Conservation (phyloP, 1,140 invertebrate species). For the Delia radicum region DNA sequence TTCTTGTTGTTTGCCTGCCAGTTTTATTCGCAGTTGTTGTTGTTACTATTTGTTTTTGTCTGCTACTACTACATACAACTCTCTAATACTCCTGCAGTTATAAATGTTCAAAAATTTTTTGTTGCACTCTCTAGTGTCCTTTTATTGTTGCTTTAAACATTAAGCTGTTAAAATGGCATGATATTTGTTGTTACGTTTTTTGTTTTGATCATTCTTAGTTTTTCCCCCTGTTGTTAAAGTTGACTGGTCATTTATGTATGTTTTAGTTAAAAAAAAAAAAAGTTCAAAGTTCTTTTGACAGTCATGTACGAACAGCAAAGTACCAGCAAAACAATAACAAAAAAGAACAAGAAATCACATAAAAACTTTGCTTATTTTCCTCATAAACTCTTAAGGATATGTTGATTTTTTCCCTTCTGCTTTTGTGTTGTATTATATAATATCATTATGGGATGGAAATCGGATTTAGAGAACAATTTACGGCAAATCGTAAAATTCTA, state of each 20-base stretch:
- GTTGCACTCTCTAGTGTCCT: slow-evolving; percentile 7
- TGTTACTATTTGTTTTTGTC: background rate
- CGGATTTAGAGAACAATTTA: too few relatives aligned
- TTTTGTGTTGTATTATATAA: background rate
- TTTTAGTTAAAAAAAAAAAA: background rate
- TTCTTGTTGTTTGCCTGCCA: background rate
- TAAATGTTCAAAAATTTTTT: background rate
- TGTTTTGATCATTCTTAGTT: background rate
- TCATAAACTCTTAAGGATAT: slow-evolving; percentile 22
- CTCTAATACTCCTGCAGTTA: background rate
- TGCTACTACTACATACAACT: too few relatives aligned
- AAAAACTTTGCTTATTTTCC: slow-evolving; percentile 19
- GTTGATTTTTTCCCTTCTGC: background rate
- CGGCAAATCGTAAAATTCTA: too few relatives aligned
- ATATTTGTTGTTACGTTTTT: background rate
- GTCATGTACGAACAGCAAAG: background rate
- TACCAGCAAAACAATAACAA: background rate
- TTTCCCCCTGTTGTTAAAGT: slow-evolving; percentile 13
- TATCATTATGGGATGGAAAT: too few relatives aligned
- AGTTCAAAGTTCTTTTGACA: slow-evolving; percentile 23
- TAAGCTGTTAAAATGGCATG: slow-evolving; percentile 20
- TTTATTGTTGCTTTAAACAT: slow-evolving; percentile 12
- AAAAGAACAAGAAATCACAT: background rate
- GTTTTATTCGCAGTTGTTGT: background rate
- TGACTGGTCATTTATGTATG: slow-evolving; percentile 20